Conservation (phyloP, 2,888 invertebrate genomes). For the Lasioglossum lativentre region DNA sequence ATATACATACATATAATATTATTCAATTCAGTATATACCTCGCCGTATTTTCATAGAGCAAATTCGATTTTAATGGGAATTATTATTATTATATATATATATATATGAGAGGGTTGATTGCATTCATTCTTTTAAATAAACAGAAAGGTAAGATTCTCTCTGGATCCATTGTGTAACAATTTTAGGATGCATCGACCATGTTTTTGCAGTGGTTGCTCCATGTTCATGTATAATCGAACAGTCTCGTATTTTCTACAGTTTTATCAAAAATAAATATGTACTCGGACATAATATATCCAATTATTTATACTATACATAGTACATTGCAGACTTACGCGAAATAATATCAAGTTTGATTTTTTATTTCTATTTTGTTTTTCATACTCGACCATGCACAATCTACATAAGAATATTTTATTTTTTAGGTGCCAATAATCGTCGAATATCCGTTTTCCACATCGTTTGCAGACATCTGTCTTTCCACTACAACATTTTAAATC, state of each 20-base stretch:
- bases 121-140: slow-evolving; percentile 74
- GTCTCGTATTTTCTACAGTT: slow-evolving; percentile 78
- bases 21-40: background rate
- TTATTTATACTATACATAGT: background rate
- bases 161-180: slow-evolving; percentile 73
- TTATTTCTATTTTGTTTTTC: slow-evolving; percentile 74
- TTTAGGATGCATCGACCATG: slow-evolving; percentile 77
- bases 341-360: slow-evolving; percentile 48
- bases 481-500: slow-evolving; percentile 84
- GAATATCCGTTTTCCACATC: slow-evolving; percentile 82
- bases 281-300: background rate
- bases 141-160: slow-evolving; percentile 78
- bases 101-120: background rate
- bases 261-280: background rate
- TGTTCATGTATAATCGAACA: slow-evolving; percentile 81
- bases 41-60: background rate
- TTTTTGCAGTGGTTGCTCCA: slow-evolving; percentile 79
- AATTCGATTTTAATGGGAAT: background rate
- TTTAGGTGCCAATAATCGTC: slow-evolving; percentile 86
- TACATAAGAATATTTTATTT: slow-evolving; percentile 83
- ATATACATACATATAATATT: slow-evolving; percentile 18
- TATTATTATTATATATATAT: background rate
- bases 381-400: slow-evolving; percentile 83
- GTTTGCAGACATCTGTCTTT: slow-evolving; percentile 83
- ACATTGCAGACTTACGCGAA: slow-evolving; percentile 46